Conservation (phyloP, 2,113 vertebrate species). For the Rynchops niger region DNA sequence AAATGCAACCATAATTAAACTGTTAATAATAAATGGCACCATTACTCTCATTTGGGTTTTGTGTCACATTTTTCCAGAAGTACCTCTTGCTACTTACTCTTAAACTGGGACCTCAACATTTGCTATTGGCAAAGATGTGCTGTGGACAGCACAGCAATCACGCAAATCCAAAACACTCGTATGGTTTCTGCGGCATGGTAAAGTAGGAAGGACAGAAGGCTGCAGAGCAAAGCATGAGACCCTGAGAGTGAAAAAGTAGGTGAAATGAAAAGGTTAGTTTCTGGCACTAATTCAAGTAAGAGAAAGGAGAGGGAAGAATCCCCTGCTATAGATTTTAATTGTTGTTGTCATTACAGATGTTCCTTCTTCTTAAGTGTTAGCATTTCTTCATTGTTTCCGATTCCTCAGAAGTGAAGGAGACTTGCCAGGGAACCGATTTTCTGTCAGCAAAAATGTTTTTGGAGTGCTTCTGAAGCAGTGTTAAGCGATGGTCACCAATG, state of each 20-base stretch:
- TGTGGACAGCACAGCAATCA: background rate
- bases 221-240: background rate
- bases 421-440: background rate
- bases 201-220: background rate
- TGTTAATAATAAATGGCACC: background rate
- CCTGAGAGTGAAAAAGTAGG: background rate
- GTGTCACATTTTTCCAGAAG: background rate
- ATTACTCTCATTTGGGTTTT: background rate
- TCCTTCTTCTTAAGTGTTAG: background rate
- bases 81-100: background rate
- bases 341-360: background rate
- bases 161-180: background rate
- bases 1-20: background rate
- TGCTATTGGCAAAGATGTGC: background rate
- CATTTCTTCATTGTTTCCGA: background rate
- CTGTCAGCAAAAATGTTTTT: background rate
- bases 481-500: background rate
- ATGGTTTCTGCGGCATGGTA: background rate
- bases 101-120: background rate
- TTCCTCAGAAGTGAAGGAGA: background rate
- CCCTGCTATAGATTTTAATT: background rate
- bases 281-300: background rate
- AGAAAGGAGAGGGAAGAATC: background rate
- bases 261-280: background rate
- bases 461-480: background rate